Percentiles rank a stretch among this genome's conserved stretches.
Conservation (phyloP, 1,140 invertebrate species). For the Eulimnadia texana region DNA sequence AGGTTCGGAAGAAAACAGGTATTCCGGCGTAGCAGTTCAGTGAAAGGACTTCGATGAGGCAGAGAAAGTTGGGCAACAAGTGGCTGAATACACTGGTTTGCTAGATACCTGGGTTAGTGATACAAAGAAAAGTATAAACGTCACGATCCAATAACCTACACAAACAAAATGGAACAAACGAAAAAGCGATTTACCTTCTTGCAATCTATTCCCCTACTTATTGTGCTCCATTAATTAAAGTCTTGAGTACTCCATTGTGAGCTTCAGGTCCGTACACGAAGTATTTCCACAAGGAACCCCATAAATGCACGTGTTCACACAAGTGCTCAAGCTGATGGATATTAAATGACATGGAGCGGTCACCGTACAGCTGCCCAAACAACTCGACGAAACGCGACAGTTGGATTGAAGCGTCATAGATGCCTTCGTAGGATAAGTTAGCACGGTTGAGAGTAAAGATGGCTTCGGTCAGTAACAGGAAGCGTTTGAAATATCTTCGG, state of each 20-base stretch:
- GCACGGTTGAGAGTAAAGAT: neutral
- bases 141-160: neutral
- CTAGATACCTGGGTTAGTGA: neutral
- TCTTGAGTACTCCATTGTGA: neutral
- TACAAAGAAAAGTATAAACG: too few species aligned
- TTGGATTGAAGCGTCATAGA: neutral
- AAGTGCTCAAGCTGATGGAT: neutral
- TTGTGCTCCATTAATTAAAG: neutral
- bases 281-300: neutral
- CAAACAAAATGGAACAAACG: neutral
- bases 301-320: neutral
- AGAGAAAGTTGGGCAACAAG: neutral
- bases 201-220: neutral
- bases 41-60: neutral
- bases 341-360: neutral
- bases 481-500: neutral
- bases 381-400: neutral
- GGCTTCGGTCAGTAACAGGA: neutral
- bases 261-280: neutral
- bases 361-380: neutral
- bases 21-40: neutral
- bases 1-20: neutral
- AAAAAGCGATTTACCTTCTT: neutral
- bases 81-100: neutral
- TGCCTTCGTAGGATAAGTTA: neutral